Conservation (phyloP, 2,888 invertebrate genomes). For the Oegoconia quadripuncta region DNA sequence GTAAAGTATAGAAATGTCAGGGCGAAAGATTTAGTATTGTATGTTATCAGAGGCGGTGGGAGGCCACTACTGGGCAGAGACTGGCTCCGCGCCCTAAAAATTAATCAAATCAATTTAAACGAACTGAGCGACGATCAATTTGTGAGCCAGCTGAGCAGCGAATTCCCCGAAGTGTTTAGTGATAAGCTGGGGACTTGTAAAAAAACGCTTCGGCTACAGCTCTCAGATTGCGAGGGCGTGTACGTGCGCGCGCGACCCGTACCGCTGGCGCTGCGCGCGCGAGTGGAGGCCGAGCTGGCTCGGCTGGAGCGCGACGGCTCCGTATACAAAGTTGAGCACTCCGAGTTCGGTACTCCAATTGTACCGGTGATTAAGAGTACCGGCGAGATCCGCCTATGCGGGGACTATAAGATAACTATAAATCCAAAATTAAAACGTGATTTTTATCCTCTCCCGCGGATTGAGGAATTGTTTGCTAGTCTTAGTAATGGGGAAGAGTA, state of each 20-base stretch:
- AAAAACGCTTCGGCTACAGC: slow-evolving; percentile 10
- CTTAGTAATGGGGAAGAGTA: slow-evolving; percentile 23
- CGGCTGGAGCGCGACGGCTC: slow-evolving; percentile 14
- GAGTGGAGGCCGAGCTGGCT: slow-evolving; percentile 12
- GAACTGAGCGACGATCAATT: slow-evolving; percentile 5
- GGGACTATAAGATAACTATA: slow-evolving; percentile 22
- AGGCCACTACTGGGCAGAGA: too few species aligned
- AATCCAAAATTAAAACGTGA: slow-evolving; percentile 21
- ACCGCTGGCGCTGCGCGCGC: slow-evolving; percentile 14
- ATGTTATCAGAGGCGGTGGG: too few species aligned
- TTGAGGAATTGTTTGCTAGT: slow-evolving; percentile 24
- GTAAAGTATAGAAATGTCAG: too few species aligned
- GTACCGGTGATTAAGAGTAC: slow-evolving; percentile 15
- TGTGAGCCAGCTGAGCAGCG: slow-evolving; percentile 3
- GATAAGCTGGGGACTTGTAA: slow-evolving; percentile 17
- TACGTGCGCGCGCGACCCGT: slow-evolving; percentile 13
- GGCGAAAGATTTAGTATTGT: too few species aligned
- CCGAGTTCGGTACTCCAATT: slow-evolving; percentile 19
- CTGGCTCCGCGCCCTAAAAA: too few species aligned
- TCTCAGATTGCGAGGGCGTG: slow-evolving; percentile 9
- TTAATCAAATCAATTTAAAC: slow-evolving; percentile 5
- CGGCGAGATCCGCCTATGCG: slow-evolving; percentile 20
- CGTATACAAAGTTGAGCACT: slow-evolving; percentile 14
- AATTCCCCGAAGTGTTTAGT: slow-evolving; percentile 13
- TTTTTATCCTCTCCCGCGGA: slow-evolving; percentile 20